phyloP scores from a whole-genome alignment of 2,113 vertebrate species.

The Thamnophis sirtalis region DNA sequence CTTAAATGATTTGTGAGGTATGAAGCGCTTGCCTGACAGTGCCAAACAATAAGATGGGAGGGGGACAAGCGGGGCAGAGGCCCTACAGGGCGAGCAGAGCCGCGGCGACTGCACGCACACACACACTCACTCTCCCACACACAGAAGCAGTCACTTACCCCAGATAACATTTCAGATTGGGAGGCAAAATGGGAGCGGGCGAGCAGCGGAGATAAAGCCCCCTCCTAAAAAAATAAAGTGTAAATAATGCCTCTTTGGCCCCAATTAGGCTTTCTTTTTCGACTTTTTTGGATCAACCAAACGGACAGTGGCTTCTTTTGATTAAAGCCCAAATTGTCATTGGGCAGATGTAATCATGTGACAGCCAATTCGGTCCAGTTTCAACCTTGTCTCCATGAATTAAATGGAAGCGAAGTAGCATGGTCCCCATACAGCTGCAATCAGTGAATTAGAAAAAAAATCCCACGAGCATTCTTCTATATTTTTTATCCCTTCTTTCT shows the following conservation, averaged over 20 bases:
- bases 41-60: constrained; percentile 86
- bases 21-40: constrained; percentile 88
- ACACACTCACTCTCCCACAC: not conserved
- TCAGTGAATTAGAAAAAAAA: constrained; percentile 89
- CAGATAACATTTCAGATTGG: constrained; percentile 52
- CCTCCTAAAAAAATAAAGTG: constrained; percentile 59
- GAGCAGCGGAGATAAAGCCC: constrained; percentile 44
- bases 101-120: not conserved
- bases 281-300: constrained; percentile 99
- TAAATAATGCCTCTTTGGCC: constrained; percentile 90
- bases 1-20: constrained; percentile 85
- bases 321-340: constrained; percentile 99
- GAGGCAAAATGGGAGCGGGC: constrained; percentile 58
- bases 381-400: constrained; percentile 97
- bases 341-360: constrained; percentile 99
- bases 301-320: constrained; percentile 99
- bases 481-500: constrained; percentile 70
- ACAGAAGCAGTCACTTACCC: not conserved
- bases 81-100: constrained; percentile 50
- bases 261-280: constrained; percentile 93
- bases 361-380: constrained; percentile 98
- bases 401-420: constrained; percentile 79
- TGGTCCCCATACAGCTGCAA: constrained; percentile 94
- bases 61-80: constrained; percentile 68
- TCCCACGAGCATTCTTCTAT: constrained; percentile 81